phyloP scores from a whole-genome alignment of 1,140 invertebrate genomes.

The Geopemphigus sp. region DNA sequence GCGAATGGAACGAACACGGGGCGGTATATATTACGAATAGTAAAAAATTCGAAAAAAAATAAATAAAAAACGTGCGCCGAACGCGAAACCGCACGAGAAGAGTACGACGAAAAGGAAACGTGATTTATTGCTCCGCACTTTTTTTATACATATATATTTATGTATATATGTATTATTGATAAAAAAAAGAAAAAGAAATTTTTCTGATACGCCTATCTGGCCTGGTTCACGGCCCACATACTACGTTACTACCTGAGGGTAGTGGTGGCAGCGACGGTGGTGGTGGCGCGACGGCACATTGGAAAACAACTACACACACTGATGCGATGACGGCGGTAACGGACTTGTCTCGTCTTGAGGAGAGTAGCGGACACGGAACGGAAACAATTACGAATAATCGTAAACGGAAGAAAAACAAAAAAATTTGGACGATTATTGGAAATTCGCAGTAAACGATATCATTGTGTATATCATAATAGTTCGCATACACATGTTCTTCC shows the following conservation, averaged over 20 bases:
- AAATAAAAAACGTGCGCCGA: not conserved
- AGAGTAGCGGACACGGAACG: not conserved
- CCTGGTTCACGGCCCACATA: constrained; percentile 40
- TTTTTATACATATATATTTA: not conserved
- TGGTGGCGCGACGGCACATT: constrained; percentile 16
- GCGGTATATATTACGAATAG: no score
- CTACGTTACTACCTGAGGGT: constrained; percentile 39
- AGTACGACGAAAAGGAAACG: constrained; percentile 43
- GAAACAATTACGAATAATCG: no score
- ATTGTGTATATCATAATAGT: no score
- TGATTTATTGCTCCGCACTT: constrained; percentile 36
- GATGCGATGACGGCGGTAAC: not conserved
- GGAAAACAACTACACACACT: constrained; percentile 35
- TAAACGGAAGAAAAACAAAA: no score
- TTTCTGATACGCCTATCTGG: constrained; percentile 49
- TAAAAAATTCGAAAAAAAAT: no score
- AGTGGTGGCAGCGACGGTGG: constrained; percentile 19
- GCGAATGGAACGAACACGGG: not conserved
- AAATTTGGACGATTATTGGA: no score
- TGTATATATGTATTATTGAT: constrained; percentile 23
- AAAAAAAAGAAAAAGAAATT: constrained; percentile 32
- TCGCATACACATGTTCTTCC: no score
- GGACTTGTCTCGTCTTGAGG: not conserved
- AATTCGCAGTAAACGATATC: no score
- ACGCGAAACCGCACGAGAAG: constrained; percentile 31